Conservation (phyloP, 2,113 vertebrate genomes). For the Corynorhinus townsendii region DNA sequence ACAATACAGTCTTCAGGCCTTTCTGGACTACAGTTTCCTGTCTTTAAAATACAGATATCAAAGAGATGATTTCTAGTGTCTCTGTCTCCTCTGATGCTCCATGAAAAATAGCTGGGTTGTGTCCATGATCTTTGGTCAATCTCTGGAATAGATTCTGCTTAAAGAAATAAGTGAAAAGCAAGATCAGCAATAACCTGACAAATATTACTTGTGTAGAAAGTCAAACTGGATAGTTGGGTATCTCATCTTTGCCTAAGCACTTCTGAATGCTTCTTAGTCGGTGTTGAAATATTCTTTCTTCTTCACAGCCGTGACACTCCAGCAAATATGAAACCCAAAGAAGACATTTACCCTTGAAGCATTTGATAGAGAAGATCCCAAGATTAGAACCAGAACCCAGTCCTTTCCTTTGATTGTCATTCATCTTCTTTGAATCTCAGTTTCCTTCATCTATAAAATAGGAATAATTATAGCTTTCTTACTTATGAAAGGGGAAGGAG, state of each 20-base stretch:
- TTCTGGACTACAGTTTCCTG: not conserved
- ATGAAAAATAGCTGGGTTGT: not conserved
- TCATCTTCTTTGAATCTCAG: not conserved
- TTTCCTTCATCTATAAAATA: not conserved
- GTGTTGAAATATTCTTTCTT: not conserved
- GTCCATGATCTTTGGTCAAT: not conserved
- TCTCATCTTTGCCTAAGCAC: not conserved
- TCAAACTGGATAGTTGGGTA: not conserved
- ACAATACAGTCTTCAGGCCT: not conserved
- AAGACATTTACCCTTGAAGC: not conserved
- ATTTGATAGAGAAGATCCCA: not conserved
- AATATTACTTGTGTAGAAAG: not conserved
- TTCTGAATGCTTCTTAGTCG: not conserved
- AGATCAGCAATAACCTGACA: not conserved
- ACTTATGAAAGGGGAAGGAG: not conserved
- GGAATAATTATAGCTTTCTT: not conserved
- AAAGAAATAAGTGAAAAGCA: slow-evolving; percentile 11
- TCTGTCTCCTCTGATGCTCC: not conserved
- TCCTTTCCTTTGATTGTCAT: not conserved
- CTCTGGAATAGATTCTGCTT: not conserved
- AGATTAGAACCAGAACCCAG: not conserved
- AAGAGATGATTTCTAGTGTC: not conserved
- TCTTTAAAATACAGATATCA: not conserved
- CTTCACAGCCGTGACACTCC: not conserved
- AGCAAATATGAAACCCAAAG: not conserved